Base-by-base conservation (phyloP, 2,888 invertebrate species). In the Scotopteryx bipunctaria region DNA sequence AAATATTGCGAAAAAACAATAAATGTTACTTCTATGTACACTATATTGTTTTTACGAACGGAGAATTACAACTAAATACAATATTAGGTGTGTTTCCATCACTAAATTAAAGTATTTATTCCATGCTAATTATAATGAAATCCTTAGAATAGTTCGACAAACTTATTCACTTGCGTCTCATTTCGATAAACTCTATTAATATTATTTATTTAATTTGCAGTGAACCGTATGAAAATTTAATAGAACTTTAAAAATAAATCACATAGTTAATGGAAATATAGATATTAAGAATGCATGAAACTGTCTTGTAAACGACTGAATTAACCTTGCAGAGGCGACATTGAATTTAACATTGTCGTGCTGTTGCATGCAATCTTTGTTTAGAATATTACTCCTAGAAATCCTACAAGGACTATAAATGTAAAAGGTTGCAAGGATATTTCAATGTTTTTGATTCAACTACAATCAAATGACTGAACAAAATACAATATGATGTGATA, bases 211-310 rank as follows among this genome's bases (percentile, higher is more conserved):
- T 14, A 25, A 15, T 1, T 2, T 27, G 15, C n/a, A 15, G 23
- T 15, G 14, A 27, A 5, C 5, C 11, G 17, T 5, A 17, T 16
- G 13, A 35, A 35, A 23, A 33, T 17, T n/a, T 11, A 11, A 29
- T 11, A 9, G 8, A 2, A 11, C 6, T 14, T 14, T 14, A 40
- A 33, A 23, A 31, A 31, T 6, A 37, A 21, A 27, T 23, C 31
- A 40, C 21, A 6, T 3, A 32, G 32, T 13, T 16, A 14, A 3
- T 27, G 3, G 31, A 11, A 32, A 47, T 8, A 31, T 16, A 49
- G 15, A 36, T 36, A 51, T 51, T 35, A 23, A 16, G 27, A 9
- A 45, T 45, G 45, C 45, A 51, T 31, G 35, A 33, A 25, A 44
- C 25, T 29, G 29, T 41, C 36, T 19, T 14, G 36, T 15, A 37